phyloP scores from a whole-genome alignment of 2,113 vertebrate species.

The Catharus minimus region DNA sequence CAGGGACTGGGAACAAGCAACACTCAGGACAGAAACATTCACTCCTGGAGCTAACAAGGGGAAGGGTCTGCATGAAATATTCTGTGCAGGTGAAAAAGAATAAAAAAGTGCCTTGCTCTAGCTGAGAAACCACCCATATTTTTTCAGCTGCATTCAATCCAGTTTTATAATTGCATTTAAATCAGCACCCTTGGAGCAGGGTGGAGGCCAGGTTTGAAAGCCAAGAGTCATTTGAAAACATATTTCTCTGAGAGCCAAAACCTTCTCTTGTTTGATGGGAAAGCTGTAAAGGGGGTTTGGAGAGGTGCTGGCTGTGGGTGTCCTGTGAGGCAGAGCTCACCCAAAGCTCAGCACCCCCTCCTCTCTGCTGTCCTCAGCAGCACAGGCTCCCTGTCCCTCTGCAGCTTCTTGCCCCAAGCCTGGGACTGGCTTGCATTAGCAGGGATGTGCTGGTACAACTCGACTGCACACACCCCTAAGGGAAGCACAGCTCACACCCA shows the following conservation, averaged over 20 bases:
- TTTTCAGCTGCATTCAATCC: not conserved
- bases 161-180: not conserved
- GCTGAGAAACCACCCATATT: not conserved
- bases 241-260: not conserved
- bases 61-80: not conserved
- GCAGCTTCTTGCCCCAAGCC: not conserved
- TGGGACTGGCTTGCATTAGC: not conserved
- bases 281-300: not conserved
- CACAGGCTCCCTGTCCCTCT: not conserved
- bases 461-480: not conserved
- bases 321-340: rapidly evolving
- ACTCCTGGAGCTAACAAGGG: not conserved
- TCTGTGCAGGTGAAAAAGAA: not conserved
- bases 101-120: no score
- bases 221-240: not conserved
- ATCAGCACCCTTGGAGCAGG: not conserved
- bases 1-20: not conserved
- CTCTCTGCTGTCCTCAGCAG: no score
- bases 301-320: rapidly evolving
- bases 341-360: not conserved
- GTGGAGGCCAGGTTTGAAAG: not conserved
- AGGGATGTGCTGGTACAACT: not conserved
- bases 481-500: constrained; percentile 8
- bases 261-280: not conserved
- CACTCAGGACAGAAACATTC: not conserved